Evolutionary conservation across 2,113 vertebrate genomes (phyloP).

Genomic region (Oncorhynchus keta): DNA sequence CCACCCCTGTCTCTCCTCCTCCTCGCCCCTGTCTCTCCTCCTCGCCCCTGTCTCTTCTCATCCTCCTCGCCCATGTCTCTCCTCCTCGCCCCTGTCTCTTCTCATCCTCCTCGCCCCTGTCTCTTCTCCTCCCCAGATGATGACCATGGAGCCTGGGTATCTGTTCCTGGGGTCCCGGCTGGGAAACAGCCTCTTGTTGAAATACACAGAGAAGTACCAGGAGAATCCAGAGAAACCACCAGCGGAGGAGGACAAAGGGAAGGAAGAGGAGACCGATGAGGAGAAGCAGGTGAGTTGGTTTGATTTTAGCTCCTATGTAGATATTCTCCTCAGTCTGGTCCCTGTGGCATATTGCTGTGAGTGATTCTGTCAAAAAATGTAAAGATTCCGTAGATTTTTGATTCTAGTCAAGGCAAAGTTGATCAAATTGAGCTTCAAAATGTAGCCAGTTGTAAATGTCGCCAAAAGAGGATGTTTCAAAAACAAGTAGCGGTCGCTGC

Average conservation of each 20-base stretch:
- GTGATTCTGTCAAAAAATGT: background rate
- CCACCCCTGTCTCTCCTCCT: too few species aligned
- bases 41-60: too few species aligned
- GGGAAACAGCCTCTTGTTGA: conserved; percentile 88
- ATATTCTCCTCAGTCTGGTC: background rate
- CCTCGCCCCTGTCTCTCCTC: background rate
- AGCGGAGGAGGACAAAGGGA: conserved; percentile 59
- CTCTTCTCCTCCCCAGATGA: conserved; percentile 76
- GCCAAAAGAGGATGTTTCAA: too few species aligned
- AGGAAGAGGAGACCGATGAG: conserved; percentile 55
- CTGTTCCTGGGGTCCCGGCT: conserved; percentile 89
- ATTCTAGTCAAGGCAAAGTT: too few species aligned
- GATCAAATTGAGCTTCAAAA: background rate
- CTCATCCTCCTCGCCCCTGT: too few species aligned
- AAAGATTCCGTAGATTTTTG: too few species aligned
- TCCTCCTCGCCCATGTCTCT: too few species aligned
- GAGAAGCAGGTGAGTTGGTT: conserved; percentile 61
- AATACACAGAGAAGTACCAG: conserved; percentile 90
- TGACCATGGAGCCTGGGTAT: conserved; percentile 88
- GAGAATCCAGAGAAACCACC: conserved; percentile 86
- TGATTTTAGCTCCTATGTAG: too few species aligned
- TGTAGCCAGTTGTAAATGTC: background rate
- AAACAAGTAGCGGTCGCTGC: too few species aligned
- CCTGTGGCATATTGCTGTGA: background rate
- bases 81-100: too few species aligned